phyloP scores from a whole-genome alignment of 2,113 vertebrate genomes.

The Isurus oxyrinchus region DNA sequence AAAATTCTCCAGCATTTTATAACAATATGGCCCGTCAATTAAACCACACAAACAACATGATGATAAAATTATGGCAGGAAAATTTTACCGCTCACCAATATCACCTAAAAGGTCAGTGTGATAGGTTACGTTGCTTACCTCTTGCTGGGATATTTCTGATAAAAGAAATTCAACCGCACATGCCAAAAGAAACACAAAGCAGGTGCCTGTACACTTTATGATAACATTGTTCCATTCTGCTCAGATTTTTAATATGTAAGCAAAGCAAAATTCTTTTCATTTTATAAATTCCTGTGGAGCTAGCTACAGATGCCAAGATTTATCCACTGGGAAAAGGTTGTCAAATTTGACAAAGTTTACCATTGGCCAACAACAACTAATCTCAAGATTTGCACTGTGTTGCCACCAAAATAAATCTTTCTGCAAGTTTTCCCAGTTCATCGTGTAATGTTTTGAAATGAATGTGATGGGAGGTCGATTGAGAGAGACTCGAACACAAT shows the following conservation, averaged over 20 bases:
- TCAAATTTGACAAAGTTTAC: not conserved
- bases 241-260: conserved; percentile 12
- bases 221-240: conserved; percentile 27
- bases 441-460: not conserved
- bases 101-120: not conserved
- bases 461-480: not conserved
- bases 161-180: not conserved
- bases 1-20: not conserved
- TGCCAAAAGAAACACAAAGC: conserved; percentile 28
- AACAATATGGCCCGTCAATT: not conserved
- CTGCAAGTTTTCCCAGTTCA: not conserved
- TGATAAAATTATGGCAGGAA: not conserved
- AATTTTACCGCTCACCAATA: not conserved
- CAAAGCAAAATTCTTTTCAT: not conserved
- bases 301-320: not conserved
- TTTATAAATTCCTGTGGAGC: not conserved
- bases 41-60: not conserved
- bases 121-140: not conserved
- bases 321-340: not conserved
- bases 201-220: not conserved
- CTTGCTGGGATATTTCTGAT: conserved; percentile 5
- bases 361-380: not conserved
- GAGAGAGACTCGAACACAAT: not conserved
- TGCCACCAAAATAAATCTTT: not conserved
- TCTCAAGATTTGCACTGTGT: not conserved